A percentile compares a stretch with the other conserved stretches of the same genome.
phyloP scores from a whole-genome alignment of 2,113 vertebrate species.

The Toxotes chatareus region DNA sequence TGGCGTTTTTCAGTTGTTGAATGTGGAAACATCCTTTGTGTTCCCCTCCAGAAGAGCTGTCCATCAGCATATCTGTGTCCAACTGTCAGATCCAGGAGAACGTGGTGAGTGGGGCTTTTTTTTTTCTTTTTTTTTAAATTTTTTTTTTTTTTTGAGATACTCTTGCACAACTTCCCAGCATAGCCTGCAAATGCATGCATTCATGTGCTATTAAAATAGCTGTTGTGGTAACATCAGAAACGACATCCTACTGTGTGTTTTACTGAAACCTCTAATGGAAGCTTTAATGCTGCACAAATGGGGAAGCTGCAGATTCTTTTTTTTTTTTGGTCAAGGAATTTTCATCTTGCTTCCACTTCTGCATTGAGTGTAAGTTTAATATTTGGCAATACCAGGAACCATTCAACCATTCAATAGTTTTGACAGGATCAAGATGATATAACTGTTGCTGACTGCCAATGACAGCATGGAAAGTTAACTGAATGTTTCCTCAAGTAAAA shows the following conservation, averaged over 20 bases:
- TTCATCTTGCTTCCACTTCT: conserved; percentile 62
- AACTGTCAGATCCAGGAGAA: conserved; percentile 98
- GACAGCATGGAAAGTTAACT: conserved; percentile 28
- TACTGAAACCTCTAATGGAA: conserved; percentile 39
- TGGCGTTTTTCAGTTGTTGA: conserved; percentile 23
- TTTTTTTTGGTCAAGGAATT: conserved; percentile 23
- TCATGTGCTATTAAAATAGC: conserved; percentile 43
- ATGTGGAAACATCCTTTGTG: conserved; percentile 56
- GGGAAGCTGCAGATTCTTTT: conserved; percentile 40
- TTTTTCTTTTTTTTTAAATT: conserved; percentile 23
- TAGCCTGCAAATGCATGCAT: conserved; percentile 38
- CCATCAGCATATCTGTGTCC: conserved; percentile 97
- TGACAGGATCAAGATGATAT: conserved; percentile 38
- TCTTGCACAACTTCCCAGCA: conserved; percentile 69
- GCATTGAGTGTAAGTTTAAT: conserved; percentile 59
- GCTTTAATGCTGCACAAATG: conserved; percentile 26
- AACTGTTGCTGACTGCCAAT: conserved; percentile 3
- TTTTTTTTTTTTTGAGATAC: conserved; percentile 1
- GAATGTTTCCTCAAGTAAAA: conserved; percentile 26
- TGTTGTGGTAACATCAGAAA: conserved; percentile 61
- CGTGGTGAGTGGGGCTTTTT: conserved; percentile 89
- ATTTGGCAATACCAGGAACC: conserved; percentile 59
- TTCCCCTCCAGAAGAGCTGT: conserved; percentile 91
- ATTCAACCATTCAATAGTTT: not conserved
- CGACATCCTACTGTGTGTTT: conserved; percentile 19